These are phyloP conservation scores for Anseranas semipalmata DNA, from an alignment of 2,113 vertebrate genomes.

Conservation along the genomic window DNA sequence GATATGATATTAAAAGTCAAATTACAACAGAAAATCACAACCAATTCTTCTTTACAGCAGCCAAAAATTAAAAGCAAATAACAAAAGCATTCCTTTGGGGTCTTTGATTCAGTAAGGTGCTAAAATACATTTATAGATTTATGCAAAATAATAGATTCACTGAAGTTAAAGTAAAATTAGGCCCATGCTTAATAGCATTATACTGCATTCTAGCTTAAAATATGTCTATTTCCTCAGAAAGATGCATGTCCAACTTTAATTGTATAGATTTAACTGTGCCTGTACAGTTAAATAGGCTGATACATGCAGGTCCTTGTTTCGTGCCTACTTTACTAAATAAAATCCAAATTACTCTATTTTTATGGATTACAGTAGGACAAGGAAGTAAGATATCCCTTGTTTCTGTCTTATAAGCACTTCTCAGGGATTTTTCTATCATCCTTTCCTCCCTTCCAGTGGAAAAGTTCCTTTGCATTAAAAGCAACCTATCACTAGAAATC, in stretches of 20 bases:
- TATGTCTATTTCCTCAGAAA: neutral
- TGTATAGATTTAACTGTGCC: neutral
- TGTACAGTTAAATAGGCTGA: neutral
- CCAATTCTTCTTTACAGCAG: neutral
- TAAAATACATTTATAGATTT: neutral
- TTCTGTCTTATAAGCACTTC: neutral
- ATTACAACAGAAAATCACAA: conserved; percentile 27
- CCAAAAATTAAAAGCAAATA: conserved; percentile 62
- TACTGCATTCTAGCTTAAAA: neutral
- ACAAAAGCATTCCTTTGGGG: neutral
- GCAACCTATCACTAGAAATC: neutral
- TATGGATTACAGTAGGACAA: neutral
- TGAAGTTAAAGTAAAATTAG: neutral
- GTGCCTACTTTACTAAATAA: neutral
- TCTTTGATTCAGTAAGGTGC: neutral
- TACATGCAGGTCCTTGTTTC: neutral
- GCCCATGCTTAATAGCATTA: neutral
- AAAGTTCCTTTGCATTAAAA: neutral
- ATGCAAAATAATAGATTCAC: neutral
- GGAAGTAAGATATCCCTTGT: neutral
- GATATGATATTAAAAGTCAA: conserved; percentile 51
- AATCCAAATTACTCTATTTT: neutral
- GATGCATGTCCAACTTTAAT: neutral
- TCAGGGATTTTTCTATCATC: neutral
- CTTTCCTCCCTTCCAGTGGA: neutral